Percentiles rank a stretch among this genome's conserved stretches.
Conservation (phyloP, 37 sponge, comb jelly and placozoan genomes). For the Aplysina aerophoba region DNA sequence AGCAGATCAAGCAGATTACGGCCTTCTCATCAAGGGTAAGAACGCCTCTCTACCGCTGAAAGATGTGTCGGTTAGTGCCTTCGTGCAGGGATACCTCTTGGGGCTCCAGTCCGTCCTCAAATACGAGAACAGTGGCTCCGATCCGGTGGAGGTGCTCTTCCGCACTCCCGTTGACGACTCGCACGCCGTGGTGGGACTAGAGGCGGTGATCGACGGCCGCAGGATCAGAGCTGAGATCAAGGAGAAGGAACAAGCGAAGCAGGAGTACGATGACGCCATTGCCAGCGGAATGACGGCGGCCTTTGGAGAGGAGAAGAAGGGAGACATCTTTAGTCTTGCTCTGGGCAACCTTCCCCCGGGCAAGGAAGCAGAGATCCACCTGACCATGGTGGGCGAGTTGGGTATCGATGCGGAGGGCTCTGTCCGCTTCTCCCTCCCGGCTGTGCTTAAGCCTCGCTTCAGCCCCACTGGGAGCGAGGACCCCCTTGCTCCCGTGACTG, state of each 20-base stretch:
- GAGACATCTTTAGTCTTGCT: conserved; percentile 64
- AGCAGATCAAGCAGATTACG: neutral
- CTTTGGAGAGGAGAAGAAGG: conserved; percentile 59
- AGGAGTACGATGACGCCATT: conserved; percentile 66
- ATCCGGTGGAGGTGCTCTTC: conserved; percentile 59
- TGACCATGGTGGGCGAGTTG: conserved; percentile 60
- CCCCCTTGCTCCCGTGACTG: conserved; percentile 27
- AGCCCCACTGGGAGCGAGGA: conserved; percentile 38
- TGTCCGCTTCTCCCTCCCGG: conserved; percentile 52
- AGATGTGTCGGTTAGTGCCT: conserved; percentile 38
- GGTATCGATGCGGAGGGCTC: conserved; percentile 46
- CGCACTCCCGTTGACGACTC: conserved; percentile 58
- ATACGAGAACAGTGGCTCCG: conserved; percentile 52
- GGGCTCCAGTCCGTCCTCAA: conserved; percentile 42
- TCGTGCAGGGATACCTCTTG: conserved; percentile 41
- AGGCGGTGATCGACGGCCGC: conserved; percentile 62
- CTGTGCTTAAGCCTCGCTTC: conserved; percentile 56
- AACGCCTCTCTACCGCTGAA: conserved; percentile 17
- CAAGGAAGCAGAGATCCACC: conserved; percentile 50
- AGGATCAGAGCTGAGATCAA: conserved; percentile 56
- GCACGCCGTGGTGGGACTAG: conserved; percentile 59
- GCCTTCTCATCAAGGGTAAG: conserved; percentile 30
- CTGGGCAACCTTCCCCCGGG: conserved; percentile 75
- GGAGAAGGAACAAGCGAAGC: conserved; percentile 67
- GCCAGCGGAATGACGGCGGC: conserved; percentile 67